A percentile compares a stretch with the other conserved stretches of the same genome.
These are phyloP conservation scores for Cinclus cinclus DNA, from an alignment of 2,113 vertebrate genomes.

Conservation along the genomic window DNA sequence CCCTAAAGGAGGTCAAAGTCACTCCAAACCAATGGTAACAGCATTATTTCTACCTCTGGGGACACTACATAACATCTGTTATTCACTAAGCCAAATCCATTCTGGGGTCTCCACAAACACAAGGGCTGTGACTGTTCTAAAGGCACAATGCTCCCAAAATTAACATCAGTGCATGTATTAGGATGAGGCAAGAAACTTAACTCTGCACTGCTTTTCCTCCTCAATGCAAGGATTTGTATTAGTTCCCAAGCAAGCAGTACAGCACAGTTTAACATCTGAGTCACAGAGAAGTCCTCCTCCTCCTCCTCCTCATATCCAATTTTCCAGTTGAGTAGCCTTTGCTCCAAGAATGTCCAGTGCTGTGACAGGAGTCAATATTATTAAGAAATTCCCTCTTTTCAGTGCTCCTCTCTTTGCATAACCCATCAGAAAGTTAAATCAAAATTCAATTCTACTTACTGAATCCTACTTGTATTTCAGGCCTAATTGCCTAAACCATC, in stretches of 20 bases:
- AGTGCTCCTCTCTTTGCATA: slow-evolving; percentile 31
- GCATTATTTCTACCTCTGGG: too few species aligned
- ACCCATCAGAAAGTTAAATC: slow-evolving; percentile 53
- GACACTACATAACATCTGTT: neutral
- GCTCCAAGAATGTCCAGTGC: neutral
- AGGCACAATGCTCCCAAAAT: neutral
- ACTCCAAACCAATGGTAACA: neutral
- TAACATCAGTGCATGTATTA: too few species aligned
- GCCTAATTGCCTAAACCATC: neutral
- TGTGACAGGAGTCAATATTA: slow-evolving; percentile 61
- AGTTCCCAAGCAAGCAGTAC: neutral
- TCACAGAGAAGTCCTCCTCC: neutral
- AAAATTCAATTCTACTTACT: slow-evolving; percentile 38
- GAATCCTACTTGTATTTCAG: neutral
- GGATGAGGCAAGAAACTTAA: accelerated
- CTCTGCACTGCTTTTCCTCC: neutral
- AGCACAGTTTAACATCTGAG: neutral
- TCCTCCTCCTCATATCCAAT: slow-evolving; percentile 47
- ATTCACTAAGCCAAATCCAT: neutral
- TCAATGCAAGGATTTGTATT: neutral
- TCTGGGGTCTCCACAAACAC: neutral
- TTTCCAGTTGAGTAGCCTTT: slow-evolving; percentile 55
- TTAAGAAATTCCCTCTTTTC: neutral
- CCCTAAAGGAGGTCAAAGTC: neutral
- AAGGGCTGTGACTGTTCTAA: neutral